Conservation (phyloP, 2,113 vertebrate species). For the Petaurus breviceps region DNA sequence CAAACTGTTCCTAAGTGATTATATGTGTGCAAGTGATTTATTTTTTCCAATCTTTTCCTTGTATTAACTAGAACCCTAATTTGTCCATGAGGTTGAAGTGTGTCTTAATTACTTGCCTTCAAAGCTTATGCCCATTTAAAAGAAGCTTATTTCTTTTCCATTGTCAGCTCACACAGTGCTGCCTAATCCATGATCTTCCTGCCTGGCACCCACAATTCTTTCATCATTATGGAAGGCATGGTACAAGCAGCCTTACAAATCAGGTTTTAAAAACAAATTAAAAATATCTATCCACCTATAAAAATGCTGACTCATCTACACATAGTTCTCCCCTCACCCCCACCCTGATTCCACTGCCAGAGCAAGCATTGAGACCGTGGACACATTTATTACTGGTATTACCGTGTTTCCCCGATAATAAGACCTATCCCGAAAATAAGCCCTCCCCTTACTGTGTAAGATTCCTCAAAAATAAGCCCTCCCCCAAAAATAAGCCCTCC, state of each 20-base stretch:
- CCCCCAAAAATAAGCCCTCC: no score
- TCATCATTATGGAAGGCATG: constrained; percentile 28
- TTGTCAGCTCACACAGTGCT: constrained; percentile 4
- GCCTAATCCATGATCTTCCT: constrained; percentile 9
- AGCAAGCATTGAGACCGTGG: background rate
- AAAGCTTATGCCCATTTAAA: constrained; percentile 64
- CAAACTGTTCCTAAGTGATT: constrained; percentile 52
- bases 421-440: no score
- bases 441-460: no score
- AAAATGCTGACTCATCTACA: background rate
- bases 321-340: background rate
- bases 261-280: constrained; percentile 24
- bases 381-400: background rate
- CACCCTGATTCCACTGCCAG: background rate
- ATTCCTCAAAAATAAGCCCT: no score
- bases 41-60: constrained; percentile 48
- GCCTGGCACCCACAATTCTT: background rate
- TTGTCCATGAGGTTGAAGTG: constrained; percentile 59
- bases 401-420: no score
- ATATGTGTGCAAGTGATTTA: constrained; percentile 47
- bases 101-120: constrained; percentile 67
- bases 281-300: background rate
- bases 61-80: constrained; percentile 66
- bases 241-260: background rate
- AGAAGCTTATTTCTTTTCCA: constrained; percentile 54